These are phyloP conservation scores for Apotomis betuletana DNA, from an alignment of 2,888 invertebrate genomes.

Conservation along the genomic window DNA sequence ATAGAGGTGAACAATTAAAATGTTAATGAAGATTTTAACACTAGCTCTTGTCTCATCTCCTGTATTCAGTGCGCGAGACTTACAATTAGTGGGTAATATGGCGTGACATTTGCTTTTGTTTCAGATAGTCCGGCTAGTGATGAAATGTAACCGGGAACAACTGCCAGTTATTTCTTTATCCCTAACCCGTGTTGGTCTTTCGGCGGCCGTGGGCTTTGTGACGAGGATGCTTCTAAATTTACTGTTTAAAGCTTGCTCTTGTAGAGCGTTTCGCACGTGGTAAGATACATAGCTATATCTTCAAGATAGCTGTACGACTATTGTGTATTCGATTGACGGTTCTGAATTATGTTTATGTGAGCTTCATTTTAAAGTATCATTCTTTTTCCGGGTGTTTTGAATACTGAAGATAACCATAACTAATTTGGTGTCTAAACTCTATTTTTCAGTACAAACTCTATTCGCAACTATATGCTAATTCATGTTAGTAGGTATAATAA, in stretches of 20 bases:
- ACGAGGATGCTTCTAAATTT: conserved; percentile 44
- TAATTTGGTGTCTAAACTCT: conserved; percentile 1
- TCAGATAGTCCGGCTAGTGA: conserved; percentile 56
- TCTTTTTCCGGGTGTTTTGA: neutral
- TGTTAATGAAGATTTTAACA: conserved; percentile 75
- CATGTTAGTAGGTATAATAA: neutral
- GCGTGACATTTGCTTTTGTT: conserved; percentile 68
- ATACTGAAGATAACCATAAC: neutral
- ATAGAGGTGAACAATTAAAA: conserved; percentile 77
- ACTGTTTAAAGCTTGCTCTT: conserved; percentile 13
- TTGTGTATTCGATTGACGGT: neutral
- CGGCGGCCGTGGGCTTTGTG: conserved; percentile 45
- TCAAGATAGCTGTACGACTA: neutral
- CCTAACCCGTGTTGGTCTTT: conserved; percentile 48
- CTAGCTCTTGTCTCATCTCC: conserved; percentile 61
- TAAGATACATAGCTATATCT: neutral
- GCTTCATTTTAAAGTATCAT: neutral
- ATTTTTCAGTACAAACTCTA: neutral
- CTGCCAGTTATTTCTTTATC: conserved; percentile 52
- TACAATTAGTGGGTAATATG: conserved; percentile 65
- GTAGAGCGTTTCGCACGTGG: neutral
- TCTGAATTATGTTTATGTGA: too few relatives aligned
- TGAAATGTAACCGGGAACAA: conserved; percentile 60
- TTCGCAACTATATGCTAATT: conserved; percentile 14
- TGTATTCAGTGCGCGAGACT: conserved; percentile 71